Percentiles rank a stretch among this genome's conserved stretches.
Conservation (phyloP, 2,888 invertebrate genomes). For the Chironomus riparius region DNA sequence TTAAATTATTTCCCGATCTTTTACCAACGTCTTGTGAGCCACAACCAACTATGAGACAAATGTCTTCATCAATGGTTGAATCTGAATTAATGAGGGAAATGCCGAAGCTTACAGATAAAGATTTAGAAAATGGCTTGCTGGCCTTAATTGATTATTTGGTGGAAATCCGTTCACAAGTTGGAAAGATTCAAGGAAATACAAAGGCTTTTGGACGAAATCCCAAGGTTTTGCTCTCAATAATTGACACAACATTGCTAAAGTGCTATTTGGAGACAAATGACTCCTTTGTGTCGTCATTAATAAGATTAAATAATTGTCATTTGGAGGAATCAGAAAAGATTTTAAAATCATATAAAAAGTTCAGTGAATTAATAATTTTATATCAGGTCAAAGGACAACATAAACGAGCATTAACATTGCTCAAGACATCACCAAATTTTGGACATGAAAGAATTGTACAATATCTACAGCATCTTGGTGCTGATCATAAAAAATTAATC, state of each 20-base stretch:
- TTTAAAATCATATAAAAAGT: constrained; percentile 76
- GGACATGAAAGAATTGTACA: constrained; percentile 78
- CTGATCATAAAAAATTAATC: constrained; percentile 75
- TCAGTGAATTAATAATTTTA: constrained; percentile 86
- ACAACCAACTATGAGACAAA: constrained; percentile 32
- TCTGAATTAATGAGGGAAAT: constrained; percentile 39
- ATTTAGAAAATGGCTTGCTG: constrained; percentile 76
- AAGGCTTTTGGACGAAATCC: constrained; percentile 34
- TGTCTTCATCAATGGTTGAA: constrained; percentile 38
- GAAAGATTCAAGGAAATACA: constrained; percentile 37
- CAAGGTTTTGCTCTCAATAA: constrained; percentile 72
- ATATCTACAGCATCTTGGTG: constrained; percentile 82
- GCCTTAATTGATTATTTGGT: constrained; percentile 87
- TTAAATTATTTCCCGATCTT: constrained; percentile 86
- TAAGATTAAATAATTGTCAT: constrained; percentile 87
- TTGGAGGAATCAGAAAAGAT: constrained; percentile 88
- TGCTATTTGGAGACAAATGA: constrained; percentile 96
- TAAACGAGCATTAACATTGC: constrained; percentile 77
- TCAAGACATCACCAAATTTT: constrained; percentile 67
- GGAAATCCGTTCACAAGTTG: constrained; percentile 49
- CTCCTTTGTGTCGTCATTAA: constrained; percentile 80
- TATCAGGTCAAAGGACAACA: constrained; percentile 93
- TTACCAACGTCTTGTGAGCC: constrained; percentile 35
- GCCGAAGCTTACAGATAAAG: constrained; percentile 60
- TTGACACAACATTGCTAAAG: constrained; percentile 93